Percentiles rank a stretch among this genome's conserved stretches.
Evolutionary conservation across 2,797 vertebrate species (phyloP).

Genomic region (Melanitta fusca): DNA sequence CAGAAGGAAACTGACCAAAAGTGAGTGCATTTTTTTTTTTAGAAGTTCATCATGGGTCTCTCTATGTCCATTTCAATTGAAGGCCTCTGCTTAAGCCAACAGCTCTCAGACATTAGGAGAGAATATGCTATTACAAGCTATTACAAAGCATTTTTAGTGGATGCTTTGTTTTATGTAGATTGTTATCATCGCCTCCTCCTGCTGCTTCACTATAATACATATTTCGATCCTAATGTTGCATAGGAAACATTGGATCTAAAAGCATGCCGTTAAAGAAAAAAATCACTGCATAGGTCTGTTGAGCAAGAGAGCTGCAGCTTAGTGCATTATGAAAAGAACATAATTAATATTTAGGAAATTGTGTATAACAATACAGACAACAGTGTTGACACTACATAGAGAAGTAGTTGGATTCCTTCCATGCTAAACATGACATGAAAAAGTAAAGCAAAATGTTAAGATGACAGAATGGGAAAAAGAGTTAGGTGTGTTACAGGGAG

Average conservation of each 20-base stretch:
- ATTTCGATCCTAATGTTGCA: neutral
- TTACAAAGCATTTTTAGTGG: neutral
- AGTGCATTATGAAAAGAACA: neutral
- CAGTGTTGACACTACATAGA: neutral
- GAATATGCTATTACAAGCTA: neutral
- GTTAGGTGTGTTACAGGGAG: neutral
- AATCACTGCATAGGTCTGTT: fast-evolving
- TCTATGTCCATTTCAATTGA: neutral
- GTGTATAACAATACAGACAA: neutral
- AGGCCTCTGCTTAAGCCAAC: neutral
- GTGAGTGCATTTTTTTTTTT: conserved; percentile 65
- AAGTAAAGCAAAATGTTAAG: neutral
- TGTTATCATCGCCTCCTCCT: neutral
- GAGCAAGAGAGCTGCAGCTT: neutral
- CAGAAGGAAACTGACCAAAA: conserved; percentile 98
- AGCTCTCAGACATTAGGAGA: neutral
- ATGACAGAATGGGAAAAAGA: neutral
- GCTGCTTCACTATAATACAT: neutral
- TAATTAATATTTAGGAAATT: neutral
- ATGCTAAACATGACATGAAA: neutral
- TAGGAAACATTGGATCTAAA: neutral
- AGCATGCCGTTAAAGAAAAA: neutral
- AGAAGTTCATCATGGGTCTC: neutral
- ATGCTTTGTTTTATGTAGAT: neutral
- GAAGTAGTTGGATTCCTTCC: neutral